phyloP scores from a whole-genome alignment of 2,113 vertebrate species.

The Siniperca chuatsi region DNA sequence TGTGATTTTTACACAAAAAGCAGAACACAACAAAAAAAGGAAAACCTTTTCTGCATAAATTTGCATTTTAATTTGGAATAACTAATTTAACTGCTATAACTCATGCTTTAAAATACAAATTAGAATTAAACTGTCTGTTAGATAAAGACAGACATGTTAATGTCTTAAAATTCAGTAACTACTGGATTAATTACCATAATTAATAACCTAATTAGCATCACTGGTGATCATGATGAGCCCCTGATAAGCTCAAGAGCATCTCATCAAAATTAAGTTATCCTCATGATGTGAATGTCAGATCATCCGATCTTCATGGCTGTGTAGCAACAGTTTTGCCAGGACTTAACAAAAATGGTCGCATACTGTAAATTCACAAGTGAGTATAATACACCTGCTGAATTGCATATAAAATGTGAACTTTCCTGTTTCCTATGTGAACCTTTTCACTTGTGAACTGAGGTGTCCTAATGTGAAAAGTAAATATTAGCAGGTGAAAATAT shows the following conservation, averaged over 20 bases:
- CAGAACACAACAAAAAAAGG: background rate
- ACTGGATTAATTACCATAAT: background rate
- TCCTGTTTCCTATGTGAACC: background rate
- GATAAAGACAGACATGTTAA: background rate
- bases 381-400: background rate
- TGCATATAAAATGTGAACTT: background rate
- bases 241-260: background rate
- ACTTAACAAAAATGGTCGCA: background rate
- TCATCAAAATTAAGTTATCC: background rate
- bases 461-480: background rate
- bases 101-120: background rate
- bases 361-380: background rate
- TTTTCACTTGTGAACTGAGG: too few species aligned
- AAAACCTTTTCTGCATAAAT: background rate
- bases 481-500: background rate
- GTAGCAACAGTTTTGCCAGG: background rate
- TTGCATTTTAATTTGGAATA: background rate
- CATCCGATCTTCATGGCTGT: background rate
- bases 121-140: background rate
- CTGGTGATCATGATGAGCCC: background rate
- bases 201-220: background rate
- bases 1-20: background rate
- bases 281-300: background rate
- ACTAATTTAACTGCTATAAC: background rate
- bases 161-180: background rate